Evolutionary conservation across 2,888 invertebrate genomes (phyloP).

Genomic region (Drosophila algonquin): DNA sequence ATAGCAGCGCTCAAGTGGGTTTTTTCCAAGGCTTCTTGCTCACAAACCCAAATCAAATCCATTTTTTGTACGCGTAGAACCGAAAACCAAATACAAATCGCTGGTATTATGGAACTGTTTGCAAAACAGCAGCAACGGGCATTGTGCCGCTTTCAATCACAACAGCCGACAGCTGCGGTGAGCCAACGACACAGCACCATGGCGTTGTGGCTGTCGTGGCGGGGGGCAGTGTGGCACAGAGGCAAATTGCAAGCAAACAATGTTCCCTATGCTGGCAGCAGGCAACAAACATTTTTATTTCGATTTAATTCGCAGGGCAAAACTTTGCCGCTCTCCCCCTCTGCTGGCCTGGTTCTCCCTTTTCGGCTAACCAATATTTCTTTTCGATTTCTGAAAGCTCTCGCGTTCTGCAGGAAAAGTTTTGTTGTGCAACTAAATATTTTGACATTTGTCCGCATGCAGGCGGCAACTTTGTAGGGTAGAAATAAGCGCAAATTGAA

Average conservation of each 20-base stretch:
- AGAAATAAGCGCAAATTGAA: conserved; percentile 64
- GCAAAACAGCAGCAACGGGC: conserved; percentile 23
- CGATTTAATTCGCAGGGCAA: conserved; percentile 41
- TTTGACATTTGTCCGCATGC: conserved; percentile 70
- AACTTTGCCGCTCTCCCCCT: conserved; percentile 31
- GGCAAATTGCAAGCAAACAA: conserved; percentile 16
- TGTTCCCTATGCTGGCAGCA: conserved; percentile 11
- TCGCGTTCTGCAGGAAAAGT: conserved; percentile 50
- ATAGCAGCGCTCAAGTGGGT: not conserved
- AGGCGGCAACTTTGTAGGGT: conserved; percentile 47
- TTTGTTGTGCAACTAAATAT: conserved; percentile 70
- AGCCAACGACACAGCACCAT: conserved; percentile 26
- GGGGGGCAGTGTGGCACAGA: not conserved
- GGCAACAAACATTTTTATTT: conserved; percentile 40
- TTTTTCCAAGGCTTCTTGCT: not conserved
- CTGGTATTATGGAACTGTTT: conserved; percentile 32
- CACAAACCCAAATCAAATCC: conserved; percentile 10
- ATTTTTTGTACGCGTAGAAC: conserved; percentile 4
- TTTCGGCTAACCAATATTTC: conserved; percentile 66
- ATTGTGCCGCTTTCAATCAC: conserved; percentile 54
- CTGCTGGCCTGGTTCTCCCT: conserved; percentile 9
- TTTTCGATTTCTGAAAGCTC: conserved; percentile 65
- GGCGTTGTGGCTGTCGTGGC: not conserved
- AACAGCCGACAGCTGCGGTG: conserved; percentile 66
- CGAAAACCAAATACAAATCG: conserved; percentile 48